A percentile compares a stretch with the other conserved stretches of the same genome.
Conservation (phyloP, 2,888 invertebrate species). For the Caenorhabditis sp. region DNA sequence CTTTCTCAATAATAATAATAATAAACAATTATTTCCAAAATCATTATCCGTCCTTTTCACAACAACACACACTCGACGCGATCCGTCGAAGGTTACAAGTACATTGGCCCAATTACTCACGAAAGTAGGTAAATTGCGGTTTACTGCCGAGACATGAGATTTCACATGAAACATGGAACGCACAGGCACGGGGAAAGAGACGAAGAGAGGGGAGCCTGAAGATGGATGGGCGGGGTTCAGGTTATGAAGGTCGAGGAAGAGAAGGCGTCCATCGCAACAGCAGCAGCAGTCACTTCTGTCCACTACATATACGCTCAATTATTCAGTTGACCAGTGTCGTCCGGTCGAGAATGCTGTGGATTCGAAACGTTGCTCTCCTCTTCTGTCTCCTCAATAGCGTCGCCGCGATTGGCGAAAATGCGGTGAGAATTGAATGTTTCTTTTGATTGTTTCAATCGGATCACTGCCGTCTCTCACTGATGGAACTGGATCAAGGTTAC, state of each 20-base stretch:
- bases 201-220: slow-evolving; percentile 32
- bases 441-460: too few relatives aligned
- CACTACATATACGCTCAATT: slow-evolving; percentile 45
- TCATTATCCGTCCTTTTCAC: background rate
- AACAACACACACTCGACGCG: too few relatives aligned
- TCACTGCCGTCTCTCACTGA: too few relatives aligned
- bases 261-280: slow-evolving; percentile 54
- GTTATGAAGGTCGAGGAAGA: slow-evolving; percentile 50
- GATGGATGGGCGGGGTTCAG: slow-evolving; percentile 50
- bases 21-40: slow-evolving; percentile 43
- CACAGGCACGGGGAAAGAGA: slow-evolving; percentile 39
- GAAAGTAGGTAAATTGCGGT: slow-evolving; percentile 35
- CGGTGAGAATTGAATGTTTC: slow-evolving; percentile 56
- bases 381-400: slow-evolving; percentile 44
- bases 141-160: slow-evolving; percentile 20
- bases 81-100: slow-evolving; percentile 23
- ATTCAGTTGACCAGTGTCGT: slow-evolving; percentile 28
- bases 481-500: slow-evolving; percentile 2
- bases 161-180: slow-evolving; percentile 55
- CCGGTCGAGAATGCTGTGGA: slow-evolving; percentile 19
- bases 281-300: slow-evolving; percentile 41
- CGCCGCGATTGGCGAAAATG: slow-evolving; percentile 76
- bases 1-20: slow-evolving; percentile 10
- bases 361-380: slow-evolving; percentile 44
- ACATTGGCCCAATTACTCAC: slow-evolving; percentile 45